These are phyloP conservation scores for Quadroppia sp. DNA, from an alignment of 2,888 invertebrate genomes.

Conservation along the genomic window DNA sequence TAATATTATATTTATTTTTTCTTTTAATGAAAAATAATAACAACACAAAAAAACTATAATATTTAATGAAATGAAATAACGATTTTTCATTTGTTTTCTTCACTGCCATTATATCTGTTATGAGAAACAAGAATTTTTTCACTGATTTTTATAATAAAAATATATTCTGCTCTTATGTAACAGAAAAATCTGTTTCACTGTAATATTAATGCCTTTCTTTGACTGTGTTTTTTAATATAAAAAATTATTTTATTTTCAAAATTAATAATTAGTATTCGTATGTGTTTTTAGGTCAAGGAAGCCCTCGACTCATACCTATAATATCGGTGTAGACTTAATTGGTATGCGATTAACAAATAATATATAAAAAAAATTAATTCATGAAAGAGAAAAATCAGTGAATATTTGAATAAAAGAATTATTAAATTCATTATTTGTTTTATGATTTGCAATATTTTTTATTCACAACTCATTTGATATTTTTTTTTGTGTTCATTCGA, in stretches of 20 bases:
- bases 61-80: not conserved
- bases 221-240: not conserved
- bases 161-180: not conserved
- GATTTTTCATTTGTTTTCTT: not conserved
- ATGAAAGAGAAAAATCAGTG: not conserved
- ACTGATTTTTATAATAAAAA: not conserved
- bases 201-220: too few species aligned
- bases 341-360: constrained; percentile 25
- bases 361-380: not conserved
- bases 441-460: too few species aligned
- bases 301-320: constrained; percentile 6
- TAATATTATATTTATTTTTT: too few species aligned
- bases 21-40: too few species aligned
- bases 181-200: constrained; percentile 8
- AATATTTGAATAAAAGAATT: too few species aligned
- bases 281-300: constrained; percentile 34
- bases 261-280: constrained; percentile 9
- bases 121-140: too few species aligned
- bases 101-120: too few species aligned
- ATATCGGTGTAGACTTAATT: constrained; percentile 31
- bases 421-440: too few species aligned
- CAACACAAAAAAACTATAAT: not conserved
- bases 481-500: too few species aligned
- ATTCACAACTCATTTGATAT: too few species aligned
- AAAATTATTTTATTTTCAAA: too few species aligned